A percentile compares a stretch with the other conserved stretches of the same genome.
Conservation (phyloP, 2,888 invertebrate species). For the Caenorhabditis virilis region DNA sequence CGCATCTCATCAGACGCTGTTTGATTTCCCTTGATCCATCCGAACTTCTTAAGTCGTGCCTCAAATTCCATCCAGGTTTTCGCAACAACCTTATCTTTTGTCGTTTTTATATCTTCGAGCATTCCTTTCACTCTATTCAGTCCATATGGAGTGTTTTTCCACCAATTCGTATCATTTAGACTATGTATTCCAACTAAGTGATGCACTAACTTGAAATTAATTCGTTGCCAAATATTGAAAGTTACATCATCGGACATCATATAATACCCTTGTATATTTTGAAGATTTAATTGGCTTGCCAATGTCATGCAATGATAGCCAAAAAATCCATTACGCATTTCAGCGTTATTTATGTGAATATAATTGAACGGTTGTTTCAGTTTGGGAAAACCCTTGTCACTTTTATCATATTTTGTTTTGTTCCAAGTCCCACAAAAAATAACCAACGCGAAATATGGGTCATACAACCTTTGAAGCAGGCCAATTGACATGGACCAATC, state of each 20-base stretch:
- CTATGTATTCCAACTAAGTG: not conserved
- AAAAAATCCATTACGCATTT: constrained; percentile 11
- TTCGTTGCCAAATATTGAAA: too few relatives aligned
- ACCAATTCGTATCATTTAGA: not conserved
- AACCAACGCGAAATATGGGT: constrained; percentile 27
- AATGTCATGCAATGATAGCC: too few relatives aligned
- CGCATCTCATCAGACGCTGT: not conserved
- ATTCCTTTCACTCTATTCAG: not conserved
- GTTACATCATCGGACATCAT: too few relatives aligned
- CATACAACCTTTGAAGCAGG: constrained; percentile 21
- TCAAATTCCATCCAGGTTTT: constrained; percentile 2
- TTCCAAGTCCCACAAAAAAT: constrained; percentile 28
- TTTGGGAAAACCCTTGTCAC: not conserved
- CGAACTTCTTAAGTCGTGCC: not conserved
- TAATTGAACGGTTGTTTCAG: constrained; percentile 15
- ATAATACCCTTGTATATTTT: not conserved
- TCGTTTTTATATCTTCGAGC: not conserved
- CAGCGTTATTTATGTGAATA: constrained; percentile 22
- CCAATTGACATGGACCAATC: constrained; percentile 17
- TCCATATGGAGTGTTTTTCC: not conserved
- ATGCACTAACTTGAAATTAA: not conserved
- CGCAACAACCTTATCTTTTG: not conserved
- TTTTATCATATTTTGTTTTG: not conserved
- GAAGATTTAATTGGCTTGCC: not conserved
- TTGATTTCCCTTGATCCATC: not conserved